Conservation (phyloP, 2,888 invertebrate species). For the Drosophila colorata region DNA sequence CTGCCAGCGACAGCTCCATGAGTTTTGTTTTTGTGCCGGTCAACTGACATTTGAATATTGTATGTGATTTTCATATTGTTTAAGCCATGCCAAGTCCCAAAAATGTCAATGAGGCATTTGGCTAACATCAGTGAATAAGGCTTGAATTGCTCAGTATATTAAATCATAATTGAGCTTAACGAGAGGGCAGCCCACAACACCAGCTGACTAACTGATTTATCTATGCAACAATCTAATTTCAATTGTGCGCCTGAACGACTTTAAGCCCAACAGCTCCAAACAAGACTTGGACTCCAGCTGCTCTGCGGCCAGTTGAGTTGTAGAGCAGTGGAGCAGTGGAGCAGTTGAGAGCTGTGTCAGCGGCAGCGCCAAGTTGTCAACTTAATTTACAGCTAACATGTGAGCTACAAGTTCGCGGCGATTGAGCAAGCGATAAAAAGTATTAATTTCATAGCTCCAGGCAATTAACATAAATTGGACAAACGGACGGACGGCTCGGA, state of each 20-base stretch:
- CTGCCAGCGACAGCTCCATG: conserved; percentile 38
- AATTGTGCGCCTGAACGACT: conserved; percentile 48
- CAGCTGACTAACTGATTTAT: conserved; percentile 52
- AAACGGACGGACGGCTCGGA: conserved; percentile 14
- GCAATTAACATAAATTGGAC: conserved; percentile 76
- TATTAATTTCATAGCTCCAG: conserved; percentile 77
- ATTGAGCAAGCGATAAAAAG: conserved; percentile 79
- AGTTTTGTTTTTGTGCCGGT: conserved; percentile 20
- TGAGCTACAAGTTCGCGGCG: conserved; percentile 78
- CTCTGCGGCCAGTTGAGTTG: background rate
- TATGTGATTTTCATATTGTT: conserved; percentile 19
- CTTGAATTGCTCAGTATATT: background rate
- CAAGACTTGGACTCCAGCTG: conserved; percentile 13
- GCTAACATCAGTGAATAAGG: background rate
- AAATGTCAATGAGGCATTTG: background rate
- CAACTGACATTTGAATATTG: conserved; percentile 29
- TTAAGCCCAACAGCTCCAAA: conserved; percentile 30
- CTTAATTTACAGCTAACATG: conserved; percentile 80
- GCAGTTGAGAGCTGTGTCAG: conserved; percentile 51
- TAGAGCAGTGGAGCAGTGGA: background rate
- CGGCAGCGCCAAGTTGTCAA: conserved; percentile 77
- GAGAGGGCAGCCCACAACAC: conserved; percentile 1
- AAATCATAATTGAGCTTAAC: conserved; percentile 29
- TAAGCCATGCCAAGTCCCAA: conserved; percentile 25
- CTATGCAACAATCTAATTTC: conserved; percentile 63